Evolutionary conservation across 1,140 invertebrate genomes (phyloP), one percentile per base, ranked within the genome.

Genomic region (Conus ventricosus): DNA sequence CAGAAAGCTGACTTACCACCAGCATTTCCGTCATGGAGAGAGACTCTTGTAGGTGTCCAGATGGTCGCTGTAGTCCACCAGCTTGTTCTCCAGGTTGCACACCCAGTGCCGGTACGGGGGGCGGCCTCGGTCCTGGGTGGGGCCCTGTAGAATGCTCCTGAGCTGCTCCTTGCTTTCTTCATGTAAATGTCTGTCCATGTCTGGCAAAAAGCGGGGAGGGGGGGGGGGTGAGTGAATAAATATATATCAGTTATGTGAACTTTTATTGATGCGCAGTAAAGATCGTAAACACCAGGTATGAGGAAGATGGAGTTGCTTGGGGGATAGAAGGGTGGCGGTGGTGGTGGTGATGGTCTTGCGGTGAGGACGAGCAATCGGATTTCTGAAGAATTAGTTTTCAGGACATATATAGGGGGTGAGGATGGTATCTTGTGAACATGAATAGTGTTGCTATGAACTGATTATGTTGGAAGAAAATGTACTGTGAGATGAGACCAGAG

Each of bases 31-130:
- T 71, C 85, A 54, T 8, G 17, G 57, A 25, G 53, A 87, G 39
- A 87, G 85, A 4, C 13, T 5, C 5, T 39, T 87, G 75, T 87
- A 87, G 15, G 51, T 8, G 17, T 78, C n/a, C 53, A 78, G 76
- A 13, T 55, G 17, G 17, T 75, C 53, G 23, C 51, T 17, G 23
- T 75, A 78, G 39, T 27, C n/a, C 17, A 20, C 75, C 51, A 87
- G 85, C 17, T 57, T 57, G n/a, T 25, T 80, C 39, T 76, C 54
- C 39, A 87, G 53, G 75, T 25, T 87, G 23, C 20, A 51, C 17
- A 76, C 85, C 85, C 85, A 87, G 17, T 87, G 71, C 15, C 39
- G 76, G 85, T 87, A 87, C 7, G 23, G 71, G 8, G 54, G 17
- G 2, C 53, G 71, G 55, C 85, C 85, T 11, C 85, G 39, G 23